Evolutionary conservation across 2,113 vertebrate species (phyloP).

Genomic region (Dermatemys mawii): DNA sequence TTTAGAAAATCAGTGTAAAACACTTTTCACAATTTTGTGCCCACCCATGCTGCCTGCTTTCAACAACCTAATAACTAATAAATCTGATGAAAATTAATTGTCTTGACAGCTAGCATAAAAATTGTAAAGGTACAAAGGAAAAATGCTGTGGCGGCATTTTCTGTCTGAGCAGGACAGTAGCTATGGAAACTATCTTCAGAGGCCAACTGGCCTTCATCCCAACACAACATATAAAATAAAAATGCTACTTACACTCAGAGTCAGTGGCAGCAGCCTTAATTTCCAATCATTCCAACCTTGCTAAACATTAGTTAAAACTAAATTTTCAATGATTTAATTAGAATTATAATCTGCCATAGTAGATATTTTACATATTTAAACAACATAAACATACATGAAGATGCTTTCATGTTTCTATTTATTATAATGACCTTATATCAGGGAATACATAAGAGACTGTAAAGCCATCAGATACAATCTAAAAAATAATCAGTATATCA

Average conservation of each 20-base stretch:
- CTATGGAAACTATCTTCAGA: conserved; percentile 82
- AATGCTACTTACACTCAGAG: conserved; percentile 53
- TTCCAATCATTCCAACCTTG: conserved; percentile 22
- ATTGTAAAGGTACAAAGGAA: conserved; percentile 59
- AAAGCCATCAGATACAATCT: not conserved
- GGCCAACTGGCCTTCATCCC: conserved; percentile 74
- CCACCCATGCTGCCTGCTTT: conserved; percentile 27
- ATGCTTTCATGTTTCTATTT: not conserved
- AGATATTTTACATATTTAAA: not conserved
- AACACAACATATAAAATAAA: conserved; percentile 67
- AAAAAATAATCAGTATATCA: not conserved
- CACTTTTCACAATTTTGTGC: conserved; percentile 42
- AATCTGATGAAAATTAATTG: conserved; percentile 66
- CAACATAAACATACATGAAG: not conserved
- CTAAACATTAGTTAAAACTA: not conserved
- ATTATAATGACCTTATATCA: not conserved
- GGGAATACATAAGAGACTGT: not conserved
- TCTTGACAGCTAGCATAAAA: conserved; percentile 60
- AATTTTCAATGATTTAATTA: not conserved
- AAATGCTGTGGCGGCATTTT: conserved; percentile 72
- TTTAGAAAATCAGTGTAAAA: not conserved
- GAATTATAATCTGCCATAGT: not conserved
- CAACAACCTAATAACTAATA: conserved; percentile 55
- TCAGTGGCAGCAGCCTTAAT: conserved; percentile 48
- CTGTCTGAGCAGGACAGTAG: conserved; percentile 75